Conservation (phyloP, 1,140 invertebrate genomes). For the Harpegnathos saltator region DNA sequence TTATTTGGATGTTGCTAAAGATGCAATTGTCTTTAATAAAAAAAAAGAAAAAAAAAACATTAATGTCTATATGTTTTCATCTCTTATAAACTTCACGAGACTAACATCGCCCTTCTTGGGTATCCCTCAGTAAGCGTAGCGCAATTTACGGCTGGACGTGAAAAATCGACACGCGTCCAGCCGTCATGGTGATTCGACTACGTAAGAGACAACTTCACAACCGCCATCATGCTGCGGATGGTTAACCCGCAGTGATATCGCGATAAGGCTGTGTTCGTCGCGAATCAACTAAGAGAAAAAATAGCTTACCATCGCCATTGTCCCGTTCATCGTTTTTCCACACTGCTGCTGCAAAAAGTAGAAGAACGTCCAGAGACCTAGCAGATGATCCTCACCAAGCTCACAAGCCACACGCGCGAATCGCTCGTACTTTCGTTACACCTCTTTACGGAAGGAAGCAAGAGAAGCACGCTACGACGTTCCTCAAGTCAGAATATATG, state of each 20-base stretch:
- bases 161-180: too few relatives aligned
- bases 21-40: neutral
- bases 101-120: too few relatives aligned
- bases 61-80: too few relatives aligned
- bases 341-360: neutral
- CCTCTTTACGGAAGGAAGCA: slow-evolving; percentile 66
- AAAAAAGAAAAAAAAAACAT: too few relatives aligned
- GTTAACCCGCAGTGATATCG: neutral
- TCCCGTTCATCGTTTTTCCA: slow-evolving; percentile 80
- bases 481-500: neutral
- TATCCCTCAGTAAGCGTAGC: too few relatives aligned
- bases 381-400: neutral
- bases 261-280: neutral
- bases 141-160: too few relatives aligned
- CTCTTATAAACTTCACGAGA: too few relatives aligned
- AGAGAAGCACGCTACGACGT: neutral
- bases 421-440: slow-evolving; percentile 43
- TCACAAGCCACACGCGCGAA: neutral
- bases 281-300: neutral
- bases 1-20: neutral
- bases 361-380: neutral
- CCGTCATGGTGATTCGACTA: neutral
- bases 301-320: slow-evolving; percentile 81
- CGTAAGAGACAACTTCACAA: slow-evolving; percentile 32
- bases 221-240: slow-evolving; percentile 72